Base-by-base conservation (phyloP, 1,140 invertebrate species). In the Zelostemma sp. region DNA sequence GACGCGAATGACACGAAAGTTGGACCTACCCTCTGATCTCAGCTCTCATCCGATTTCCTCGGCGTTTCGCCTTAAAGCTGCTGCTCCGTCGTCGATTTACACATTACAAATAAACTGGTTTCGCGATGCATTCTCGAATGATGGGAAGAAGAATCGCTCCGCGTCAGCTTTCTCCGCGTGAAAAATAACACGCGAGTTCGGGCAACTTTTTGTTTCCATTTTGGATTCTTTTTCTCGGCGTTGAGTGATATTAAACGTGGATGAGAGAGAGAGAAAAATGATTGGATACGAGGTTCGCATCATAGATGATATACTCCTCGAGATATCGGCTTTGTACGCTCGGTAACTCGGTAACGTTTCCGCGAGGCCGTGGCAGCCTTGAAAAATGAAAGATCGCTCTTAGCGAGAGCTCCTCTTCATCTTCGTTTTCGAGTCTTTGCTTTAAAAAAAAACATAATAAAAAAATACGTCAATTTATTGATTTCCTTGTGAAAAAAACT, bases 41-140 rank as follows among this genome's bases (percentile, higher is more conserved):
- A 17, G 18, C 31, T 45, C 53, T 65, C 58, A 57, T 65, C 57
- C 62, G 61, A 66, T 71, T 71, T 54, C 21, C 55, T 41, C 54
- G 18, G 49, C 25, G 16, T 25, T 43, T 43, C 51, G 17, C 33
- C 43, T 47, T 35, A 1, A 40, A 40, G 33, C 43, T 40, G 38
- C 4, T 15, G 31, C 18, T 51, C 51, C 45, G n/a, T n/a, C n/a
- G 55, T 6, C 47, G 53, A 60, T 70, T 57, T 48, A 58, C 48
- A 49, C 51, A 35, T 61, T 56, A 31, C 31, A 57, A 56, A 64
- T 70, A 60, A 64, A 61, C 51, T 43, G 21, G 6, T 50, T 43
- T 43, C 25, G 17, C 40, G 12, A 1, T 43, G 6, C 14, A 17
- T 16, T 43, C 16, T 17, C 12, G 11, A 11, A 3, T 12, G 5